Evolutionary conservation across 2,797 vertebrate genomes (phyloP), one percentile per base, ranked within the genome.

Genomic region (Enteromius radiatus): DNA sequence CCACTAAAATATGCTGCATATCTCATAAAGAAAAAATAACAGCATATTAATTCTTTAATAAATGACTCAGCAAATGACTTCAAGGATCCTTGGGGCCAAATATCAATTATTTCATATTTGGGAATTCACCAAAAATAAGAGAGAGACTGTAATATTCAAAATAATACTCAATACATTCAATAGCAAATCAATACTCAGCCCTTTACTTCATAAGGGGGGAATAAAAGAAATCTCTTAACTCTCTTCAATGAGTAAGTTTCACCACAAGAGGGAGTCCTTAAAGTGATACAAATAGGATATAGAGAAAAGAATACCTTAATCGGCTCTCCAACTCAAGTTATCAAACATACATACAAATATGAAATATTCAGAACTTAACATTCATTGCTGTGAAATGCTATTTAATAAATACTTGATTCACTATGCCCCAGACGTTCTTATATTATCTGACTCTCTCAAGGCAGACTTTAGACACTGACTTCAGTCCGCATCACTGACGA

Each of bases 261-360:
- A 17, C 88, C 89, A 90, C 86, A 87, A 87, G 89, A 89, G 88
- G 88, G 87, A 73, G 69, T 69, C 68, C 80, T 85, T 80, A 71
- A 59, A 43, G 52, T 52, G 26, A 73, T 68, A 69, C 52, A 74
- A 49, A 41, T 23, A n/a, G 61, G 26, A 59, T 47, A 26, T 33
- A 17, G 28, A 38, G n/a, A 36, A 61, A 47, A n/a, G 1, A 49
- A 3, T 45, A 15, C 23, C 11, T 5, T 45, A 64, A 64, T 5
- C 28, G 21, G 17, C 7, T 28, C 5, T 45, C 36, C 11, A 12
- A n/a, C 47, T 8, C 28, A 28, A 64, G 12, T 64, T 28, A 31
- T 9, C 3, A 64, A 33, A 64, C 15, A 19, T 19, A 33, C 61
- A 31, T 19, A 43, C 52, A 76, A 41, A 76, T 23, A 41, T 14